Evolutionary conservation across 2,888 invertebrate species (phyloP).

Genomic region (Tuta absoluta): DNA sequence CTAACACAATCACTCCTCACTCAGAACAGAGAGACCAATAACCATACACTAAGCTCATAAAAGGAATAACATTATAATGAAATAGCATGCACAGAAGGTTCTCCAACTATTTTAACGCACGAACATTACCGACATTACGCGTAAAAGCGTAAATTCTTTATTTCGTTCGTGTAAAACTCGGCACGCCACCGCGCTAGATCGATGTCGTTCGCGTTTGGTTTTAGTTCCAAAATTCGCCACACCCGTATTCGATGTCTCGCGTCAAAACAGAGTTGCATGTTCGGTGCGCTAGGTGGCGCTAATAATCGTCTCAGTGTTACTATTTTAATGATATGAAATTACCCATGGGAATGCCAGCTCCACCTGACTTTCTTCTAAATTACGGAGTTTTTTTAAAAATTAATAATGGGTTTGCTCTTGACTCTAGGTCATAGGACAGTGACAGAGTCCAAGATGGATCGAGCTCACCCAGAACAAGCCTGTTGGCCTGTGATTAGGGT

Average conservation of each 20-base stretch:
- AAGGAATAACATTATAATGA: constrained; percentile 66
- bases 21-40: constrained; percentile 57
- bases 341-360: neutral
- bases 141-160: constrained; percentile 62
- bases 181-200: constrained; percentile 72
- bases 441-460: too few relatives aligned
- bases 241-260: neutral
- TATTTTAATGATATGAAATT: neutral
- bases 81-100: constrained; percentile 68
- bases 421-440: too few relatives aligned
- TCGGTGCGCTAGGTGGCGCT: constrained; percentile 8
- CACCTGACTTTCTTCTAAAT: neutral
- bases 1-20: constrained; percentile 57
- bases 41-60: constrained; percentile 74
- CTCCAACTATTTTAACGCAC: constrained; percentile 65
- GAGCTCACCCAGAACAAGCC: too few relatives aligned
- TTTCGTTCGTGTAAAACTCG: constrained; percentile 68
- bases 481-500: too few relatives aligned
- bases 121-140: constrained; percentile 76
- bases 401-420: too few relatives aligned
- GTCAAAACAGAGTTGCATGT: neutral
- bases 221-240: constrained; percentile 1
- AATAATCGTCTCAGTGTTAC: neutral
- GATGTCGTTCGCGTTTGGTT: constrained; percentile 61
- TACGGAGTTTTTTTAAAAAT: too few relatives aligned